phyloP scores from a whole-genome alignment of 2,113 vertebrate species.

The Oostethus manadensis region DNA sequence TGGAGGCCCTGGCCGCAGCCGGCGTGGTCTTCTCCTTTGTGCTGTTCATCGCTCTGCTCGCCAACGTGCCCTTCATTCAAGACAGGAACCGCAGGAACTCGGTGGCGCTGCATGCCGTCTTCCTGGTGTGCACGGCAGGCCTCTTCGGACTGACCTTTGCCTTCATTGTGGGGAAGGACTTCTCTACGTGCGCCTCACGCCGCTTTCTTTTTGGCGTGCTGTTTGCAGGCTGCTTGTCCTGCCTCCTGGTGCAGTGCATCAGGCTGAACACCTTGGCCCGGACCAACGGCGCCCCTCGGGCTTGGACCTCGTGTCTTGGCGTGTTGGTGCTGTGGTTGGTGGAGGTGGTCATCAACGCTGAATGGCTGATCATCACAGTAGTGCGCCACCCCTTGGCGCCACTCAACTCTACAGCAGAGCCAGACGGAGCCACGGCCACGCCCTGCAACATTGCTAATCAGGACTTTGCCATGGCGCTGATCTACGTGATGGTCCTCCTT shows the following conservation, averaged over 20 bases:
- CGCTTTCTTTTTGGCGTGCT: slow-evolving; percentile 91
- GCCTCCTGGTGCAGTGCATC: slow-evolving; percentile 78
- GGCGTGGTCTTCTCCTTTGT: slow-evolving; percentile 78
- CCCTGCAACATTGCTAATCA: slow-evolving; percentile 78
- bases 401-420: slow-evolving; percentile 5
- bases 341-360: slow-evolving; percentile 87
- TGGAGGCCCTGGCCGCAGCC: slow-evolving; percentile 80
- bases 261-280: slow-evolving; percentile 78
- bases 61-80: slow-evolving; percentile 82
- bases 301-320: slow-evolving; percentile 72
- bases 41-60: slow-evolving; percentile 81
- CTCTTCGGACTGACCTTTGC: slow-evolving; percentile 89
- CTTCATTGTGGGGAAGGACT: slow-evolving; percentile 82
- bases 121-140: slow-evolving; percentile 80
- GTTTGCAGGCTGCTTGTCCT: slow-evolving; percentile 87
- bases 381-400: slow-evolving; percentile 42
- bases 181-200: slow-evolving; percentile 84
- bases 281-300: slow-evolving; percentile 63
- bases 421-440: neutral
- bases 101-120: slow-evolving; percentile 74
- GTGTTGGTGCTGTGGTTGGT: slow-evolving; percentile 79
- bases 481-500: slow-evolving; percentile 88
- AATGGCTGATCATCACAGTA: slow-evolving; percentile 92
- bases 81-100: slow-evolving; percentile 73
- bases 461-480: slow-evolving; percentile 91